phyloP scores from a whole-genome alignment of 1,140 invertebrate species.

The Hyles vespertilio region DNA sequence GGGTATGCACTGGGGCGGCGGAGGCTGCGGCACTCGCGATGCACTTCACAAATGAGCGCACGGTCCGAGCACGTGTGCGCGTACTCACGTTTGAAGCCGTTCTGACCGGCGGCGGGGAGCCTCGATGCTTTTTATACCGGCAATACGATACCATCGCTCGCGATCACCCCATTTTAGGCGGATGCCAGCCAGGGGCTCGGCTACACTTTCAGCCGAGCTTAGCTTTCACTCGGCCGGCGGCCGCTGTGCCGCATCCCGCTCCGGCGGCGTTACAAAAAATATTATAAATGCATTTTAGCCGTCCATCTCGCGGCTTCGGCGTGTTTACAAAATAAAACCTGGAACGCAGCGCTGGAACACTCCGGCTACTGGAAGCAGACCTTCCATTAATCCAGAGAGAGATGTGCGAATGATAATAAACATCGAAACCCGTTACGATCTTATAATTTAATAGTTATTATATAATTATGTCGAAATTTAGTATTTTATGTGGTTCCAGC shows the following conservation, averaged over 20 bases:
- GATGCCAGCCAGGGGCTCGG: slow-evolving; percentile 56
- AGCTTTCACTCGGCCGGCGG: slow-evolving; percentile 60
- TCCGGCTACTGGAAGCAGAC: slow-evolving; percentile 1
- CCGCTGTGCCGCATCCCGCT: slow-evolving; percentile 7
- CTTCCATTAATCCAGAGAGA: slow-evolving; percentile 3
- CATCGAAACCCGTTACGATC: not conserved
- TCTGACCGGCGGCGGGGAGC: slow-evolving; percentile 85
- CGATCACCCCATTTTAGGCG: slow-evolving; percentile 82
- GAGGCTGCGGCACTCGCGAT: slow-evolving; percentile 21
- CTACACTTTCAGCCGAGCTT: slow-evolving; percentile 67
- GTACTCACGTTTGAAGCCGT: slow-evolving; percentile 90
- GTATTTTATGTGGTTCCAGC: too few relatives aligned
- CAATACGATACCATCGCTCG: slow-evolving; percentile 85
- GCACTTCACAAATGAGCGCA: slow-evolving; percentile 40
- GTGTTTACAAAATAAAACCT: slow-evolving; percentile 25
- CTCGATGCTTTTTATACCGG: slow-evolving; percentile 88
- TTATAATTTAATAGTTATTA: not conserved
- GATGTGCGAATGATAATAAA: not conserved
- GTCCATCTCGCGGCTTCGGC: not conserved
- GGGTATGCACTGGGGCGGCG: slow-evolving; percentile 10
- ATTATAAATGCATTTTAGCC: slow-evolving; percentile 3
- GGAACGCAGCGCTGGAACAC: slow-evolving; percentile 7
- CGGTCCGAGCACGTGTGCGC: slow-evolving; percentile 44
- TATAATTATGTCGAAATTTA: too few relatives aligned
- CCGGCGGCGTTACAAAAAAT: not conserved